Conservation (phyloP, 1,140 invertebrate genomes). For the Drosophila erecta region DNA sequence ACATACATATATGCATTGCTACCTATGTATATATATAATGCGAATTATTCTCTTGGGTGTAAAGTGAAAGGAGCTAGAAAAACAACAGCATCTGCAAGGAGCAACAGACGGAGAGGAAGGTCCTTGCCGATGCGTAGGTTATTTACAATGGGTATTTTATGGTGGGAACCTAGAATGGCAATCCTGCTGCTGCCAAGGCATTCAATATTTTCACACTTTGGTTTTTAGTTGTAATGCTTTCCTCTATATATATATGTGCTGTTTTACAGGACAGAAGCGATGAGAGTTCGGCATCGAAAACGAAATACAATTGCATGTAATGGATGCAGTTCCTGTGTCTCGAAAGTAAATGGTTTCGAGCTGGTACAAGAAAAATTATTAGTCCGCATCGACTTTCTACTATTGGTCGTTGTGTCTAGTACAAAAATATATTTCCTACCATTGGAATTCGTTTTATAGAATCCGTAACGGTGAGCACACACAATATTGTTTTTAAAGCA, state of each 20-base stretch:
- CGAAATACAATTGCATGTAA: slow-evolving; percentile 72
- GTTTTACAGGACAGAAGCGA: slow-evolving; percentile 41
- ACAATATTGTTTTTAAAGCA: slow-evolving; percentile 58
- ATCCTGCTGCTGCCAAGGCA: slow-evolving; percentile 50
- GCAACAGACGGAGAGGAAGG: slow-evolving; percentile 35
- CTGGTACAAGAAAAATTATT: slow-evolving; percentile 33
- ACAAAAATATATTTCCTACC: slow-evolving; percentile 15
- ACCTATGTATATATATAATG: slow-evolving; percentile 5
- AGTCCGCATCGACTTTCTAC: too few relatives aligned
- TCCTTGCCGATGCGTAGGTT: slow-evolving; percentile 52
- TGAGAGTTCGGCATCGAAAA: slow-evolving; percentile 63
- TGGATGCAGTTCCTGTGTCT: slow-evolving; percentile 34
- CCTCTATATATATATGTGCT: slow-evolving; percentile 6
- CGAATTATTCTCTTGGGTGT: slow-evolving; percentile 60
- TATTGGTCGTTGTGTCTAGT: slow-evolving; percentile 4
- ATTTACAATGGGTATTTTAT: slow-evolving; percentile 72
- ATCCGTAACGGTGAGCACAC: not conserved
- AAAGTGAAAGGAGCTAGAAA: slow-evolving; percentile 62
- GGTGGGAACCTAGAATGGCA: slow-evolving; percentile 28
- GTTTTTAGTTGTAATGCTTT: slow-evolving; percentile 68
- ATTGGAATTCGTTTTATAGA: not conserved
- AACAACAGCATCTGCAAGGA: slow-evolving; percentile 31
- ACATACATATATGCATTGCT: slow-evolving; percentile 29
- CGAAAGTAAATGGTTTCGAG: slow-evolving; percentile 57
- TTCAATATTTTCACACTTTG: slow-evolving; percentile 80